Base-by-base conservation (phyloP, 2,888 invertebrate genomes). In the Rutpela maculata region DNA sequence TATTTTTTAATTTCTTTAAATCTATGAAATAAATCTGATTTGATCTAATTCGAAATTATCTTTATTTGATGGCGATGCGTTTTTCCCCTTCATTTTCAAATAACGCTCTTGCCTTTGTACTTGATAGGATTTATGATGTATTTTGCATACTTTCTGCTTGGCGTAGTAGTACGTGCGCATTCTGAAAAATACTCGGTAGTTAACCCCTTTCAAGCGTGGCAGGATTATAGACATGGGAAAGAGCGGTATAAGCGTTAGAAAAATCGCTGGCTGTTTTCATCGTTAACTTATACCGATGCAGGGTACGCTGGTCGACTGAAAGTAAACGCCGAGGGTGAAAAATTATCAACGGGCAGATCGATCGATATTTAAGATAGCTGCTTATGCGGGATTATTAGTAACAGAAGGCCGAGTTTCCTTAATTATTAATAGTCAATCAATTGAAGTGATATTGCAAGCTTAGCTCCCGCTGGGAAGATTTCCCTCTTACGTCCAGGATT, bases 201-300 rank as follows among this genome's bases (percentile, higher is more conserved):
- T 50, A 50, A 50, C 50, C 50, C 50, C 50, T 50, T 50, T 50
- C 50, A 50, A 50, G 50, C 50, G 50, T 50, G 50, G 50, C n/a
- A n/a, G 50, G 50, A 50, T 50, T 50, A 50, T 6, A 50, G n/a
- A n/a, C 6, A 15, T 5, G n/a, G 2, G 15, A n/a, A 50, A 50
- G 7, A 50, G 50, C 6, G 50, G 50, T 50, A n/a, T 43, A 50
- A 50, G n/a, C n/a, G 12, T 1, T 50, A 50, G 50, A 50, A 50
- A 50, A 50, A 50, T 50, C 6, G n/a, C 50, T 4, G 0, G 7
- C 4, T 6, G 50, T 50, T 50, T n/a, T 50, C 7, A n/a, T 5
- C 50, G 50, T n/a, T 50, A n/a, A 15, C 50, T 50, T 50, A 50
- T n/a, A 50, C 7, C 15, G 50, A 7, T 50, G 50, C 15, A 15